Evolutionary conservation across 2,888 invertebrate genomes (phyloP), one percentile per base, ranked within the genome.

Genomic region (Drosophila niveifrons): DNA sequence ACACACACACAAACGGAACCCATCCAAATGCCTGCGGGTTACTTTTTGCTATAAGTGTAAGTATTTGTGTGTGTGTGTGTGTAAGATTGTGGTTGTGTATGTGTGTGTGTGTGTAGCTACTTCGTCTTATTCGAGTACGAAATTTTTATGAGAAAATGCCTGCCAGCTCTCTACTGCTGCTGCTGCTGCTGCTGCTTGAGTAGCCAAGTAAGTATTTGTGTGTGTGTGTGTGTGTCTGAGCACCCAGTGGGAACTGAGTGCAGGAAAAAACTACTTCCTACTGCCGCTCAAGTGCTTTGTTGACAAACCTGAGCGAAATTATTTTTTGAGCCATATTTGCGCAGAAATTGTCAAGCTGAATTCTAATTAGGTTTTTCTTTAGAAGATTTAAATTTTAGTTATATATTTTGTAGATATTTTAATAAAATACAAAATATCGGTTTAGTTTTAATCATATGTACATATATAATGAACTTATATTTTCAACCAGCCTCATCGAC

Each of bases 81-180:
- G 23, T 47, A 57, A 62, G 41, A 56, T 52, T 66, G 66, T 74
- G 23, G 23, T 23, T 23, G 63, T 64, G 58, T 76, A 66, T 78
- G 64, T 88, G 76, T 17, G 58, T 76, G 67, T 78, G 64, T 88
- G 76, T 17, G 55, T 52, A 87, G 85, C 84, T 78, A 81, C 88
- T 89, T 88, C 86, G 83, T 82, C 86, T 87, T 88, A 82, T 86
- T 89, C 75, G 80, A 82, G 78, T 85, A 80, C 83, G 74, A 85
- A 84, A 85, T 89, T 85, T 89, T 89, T 88, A 88, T 86, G 89
- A 85, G 86, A 89, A 89, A 86, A 85, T 85, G 89, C 90, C 82
- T 88, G 74, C 65, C 66, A 75, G 73, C 75, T 67, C 61, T 23
- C 23, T 23, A 23, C 23, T 52, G 59, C 31, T 41, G 7, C 66